phyloP scores from a whole-genome alignment of 2,888 invertebrate genomes.

The Spilarctia lutea region DNA sequence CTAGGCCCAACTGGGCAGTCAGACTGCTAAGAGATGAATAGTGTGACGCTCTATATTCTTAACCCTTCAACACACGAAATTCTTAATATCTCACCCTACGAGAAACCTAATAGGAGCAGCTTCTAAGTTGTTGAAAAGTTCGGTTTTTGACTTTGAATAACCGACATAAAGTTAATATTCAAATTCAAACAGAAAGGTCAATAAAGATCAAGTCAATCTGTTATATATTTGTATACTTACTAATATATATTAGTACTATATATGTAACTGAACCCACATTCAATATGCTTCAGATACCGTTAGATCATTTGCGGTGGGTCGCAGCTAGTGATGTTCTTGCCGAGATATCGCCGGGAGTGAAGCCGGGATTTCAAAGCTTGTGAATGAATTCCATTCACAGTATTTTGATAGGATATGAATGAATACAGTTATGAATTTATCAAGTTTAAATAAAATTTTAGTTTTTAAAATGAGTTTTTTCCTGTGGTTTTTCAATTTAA shows the following conservation, averaged over 20 bases:
- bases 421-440: neutral
- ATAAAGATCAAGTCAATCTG: constrained; percentile 15
- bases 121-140: no score
- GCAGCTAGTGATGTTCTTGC: constrained; percentile 36
- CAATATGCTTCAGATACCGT: constrained; percentile 53
- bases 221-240: constrained; percentile 14
- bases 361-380: neutral
- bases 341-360: constrained; percentile 24
- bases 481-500: neutral
- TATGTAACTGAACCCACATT: constrained; percentile 46
- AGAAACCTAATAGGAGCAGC: no score
- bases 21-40: no score
- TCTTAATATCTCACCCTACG: no score
- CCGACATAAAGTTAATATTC: neutral
- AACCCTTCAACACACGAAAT: no score
- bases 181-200: neutral
- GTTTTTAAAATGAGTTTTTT: neutral
- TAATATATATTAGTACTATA: constrained; percentile 30
- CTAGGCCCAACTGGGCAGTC: no score
- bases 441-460: no score
- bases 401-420: neutral
- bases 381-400: neutral
- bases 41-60: no score
- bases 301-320: constrained; percentile 64
- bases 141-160: neutral